Percentiles rank a stretch among this genome's conserved stretches.
These are phyloP conservation scores for Molanna angustata DNA, from an alignment of 2,888 invertebrate genomes.

Conservation along the genomic window DNA sequence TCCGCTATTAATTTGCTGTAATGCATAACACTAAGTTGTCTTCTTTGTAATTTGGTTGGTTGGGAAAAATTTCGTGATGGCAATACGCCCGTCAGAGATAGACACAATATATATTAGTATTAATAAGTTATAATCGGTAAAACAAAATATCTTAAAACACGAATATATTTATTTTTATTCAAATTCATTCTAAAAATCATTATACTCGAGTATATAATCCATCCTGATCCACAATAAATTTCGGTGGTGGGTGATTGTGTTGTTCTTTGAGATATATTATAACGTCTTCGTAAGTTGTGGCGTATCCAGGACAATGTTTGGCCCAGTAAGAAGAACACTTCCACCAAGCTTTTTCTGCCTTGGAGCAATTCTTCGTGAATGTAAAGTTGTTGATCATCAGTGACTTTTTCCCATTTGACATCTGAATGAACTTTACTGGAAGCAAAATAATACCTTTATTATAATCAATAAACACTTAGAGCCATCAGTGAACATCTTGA, in stretches of 20 bases:
- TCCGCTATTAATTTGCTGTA: no score
- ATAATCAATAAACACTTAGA: no score
- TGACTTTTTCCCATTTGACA: not conserved
- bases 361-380: not conserved
- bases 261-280: not conserved
- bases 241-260: slow-evolving; percentile 7
- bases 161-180: no score
- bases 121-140: no score
- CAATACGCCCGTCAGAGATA: no score
- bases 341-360: not conserved
- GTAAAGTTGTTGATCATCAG: slow-evolving; percentile 1
- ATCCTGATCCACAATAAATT: not conserved
- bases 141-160: no score
- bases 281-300: not conserved
- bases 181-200: no score
- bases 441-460: not conserved
- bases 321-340: not conserved
- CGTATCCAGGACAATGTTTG: not conserved
- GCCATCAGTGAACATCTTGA: no score
- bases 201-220: slow-evolving; percentile 7
- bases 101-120: no score
- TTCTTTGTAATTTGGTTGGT: no score
- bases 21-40: no score
- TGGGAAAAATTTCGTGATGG: no score
- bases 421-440: slow-evolving; percentile 2